Evolutionary conservation across 2,888 invertebrate genomes (phyloP).

Genomic region (Erpobdella octoculata): DNA sequence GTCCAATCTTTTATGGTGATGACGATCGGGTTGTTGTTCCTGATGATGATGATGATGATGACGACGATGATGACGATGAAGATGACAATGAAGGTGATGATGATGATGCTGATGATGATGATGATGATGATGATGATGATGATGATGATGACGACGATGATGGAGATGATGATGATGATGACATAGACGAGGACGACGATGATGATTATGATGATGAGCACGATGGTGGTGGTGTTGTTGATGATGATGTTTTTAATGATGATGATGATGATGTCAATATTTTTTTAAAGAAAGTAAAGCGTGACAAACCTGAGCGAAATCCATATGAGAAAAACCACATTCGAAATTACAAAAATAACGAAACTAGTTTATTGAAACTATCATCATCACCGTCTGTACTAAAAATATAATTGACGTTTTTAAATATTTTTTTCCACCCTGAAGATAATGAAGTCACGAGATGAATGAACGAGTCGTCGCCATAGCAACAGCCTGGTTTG

Average conservation of each 20-base stretch:
- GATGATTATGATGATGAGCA: neutral
- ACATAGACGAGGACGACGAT: neutral
- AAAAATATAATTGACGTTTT: neutral
- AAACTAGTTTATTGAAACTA: neutral
- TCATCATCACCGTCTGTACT: neutral
- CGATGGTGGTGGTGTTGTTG: neutral
- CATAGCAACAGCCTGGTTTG: neutral
- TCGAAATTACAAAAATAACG: neutral
- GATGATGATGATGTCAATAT: neutral
- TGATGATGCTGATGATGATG: constrained; percentile 24
- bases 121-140: constrained; percentile 28
- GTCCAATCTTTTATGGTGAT: too few species aligned
- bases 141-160: constrained; percentile 11
- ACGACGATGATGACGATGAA: constrained; percentile 27
- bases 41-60: constrained; percentile 27
- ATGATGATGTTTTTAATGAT: neutral
- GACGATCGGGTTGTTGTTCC: too few species aligned
- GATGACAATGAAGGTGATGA: constrained; percentile 28
- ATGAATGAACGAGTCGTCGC: constrained; percentile 3
- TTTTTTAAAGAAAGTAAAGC: too few species aligned
- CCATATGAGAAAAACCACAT: neutral
- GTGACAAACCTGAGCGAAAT: too few species aligned
- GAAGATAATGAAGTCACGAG: neutral
- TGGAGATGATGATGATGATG: neutral
- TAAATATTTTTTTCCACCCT: neutral